Base-by-base conservation (phyloP, 2,113 vertebrate genomes). In the Martes martes region DNA sequence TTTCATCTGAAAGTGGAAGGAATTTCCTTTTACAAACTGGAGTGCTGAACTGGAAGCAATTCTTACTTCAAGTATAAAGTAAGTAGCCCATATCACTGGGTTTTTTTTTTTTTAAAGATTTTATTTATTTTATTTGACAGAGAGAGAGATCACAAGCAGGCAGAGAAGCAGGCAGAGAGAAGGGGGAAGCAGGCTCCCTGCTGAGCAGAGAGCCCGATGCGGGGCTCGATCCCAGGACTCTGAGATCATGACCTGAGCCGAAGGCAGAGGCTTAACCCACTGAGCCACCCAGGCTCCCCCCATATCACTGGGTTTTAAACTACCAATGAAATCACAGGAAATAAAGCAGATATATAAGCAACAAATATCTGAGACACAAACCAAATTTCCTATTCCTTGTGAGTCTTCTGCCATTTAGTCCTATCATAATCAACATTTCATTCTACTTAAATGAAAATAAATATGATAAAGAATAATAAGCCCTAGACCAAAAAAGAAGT, bases 1-100 rank as follows among this genome's bases (percentile, higher is more conserved):
- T 90, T 97, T 95, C 81, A 96, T 91, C 67, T 82, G 24, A 74
- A 73, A 96, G 90, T 69, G 42, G 79, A 90, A 96, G 61, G 65
- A 90, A 91, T 63, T 95, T 94, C 33, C 73, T 96, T 93, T 85
- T 82, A 81, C 28, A 61, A 89, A 94, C 16, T 80, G 26, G 1
- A 45, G 42, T 80, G 91, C 83, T 71, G 57, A 83, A 36, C 86
- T 3, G 33, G 52, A 85, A 95, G 63, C 39, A 59, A 90, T 28
- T 87, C 33, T 86, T 57, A 69, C 31, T 55, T 50, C 1, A 21
- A 55, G 31, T 42, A 21, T 23, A 86, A 3, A 80, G 82, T n/a
- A 65, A 52, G 86, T 11, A 4, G 31, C 11, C 74, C 21, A 0
- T 11, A 31, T 52, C 31, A 42, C 80, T 47, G n/a, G 92, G 36